Conservation (phyloP, 2,888 invertebrate genomes). For the Odontothrips loti region DNA sequence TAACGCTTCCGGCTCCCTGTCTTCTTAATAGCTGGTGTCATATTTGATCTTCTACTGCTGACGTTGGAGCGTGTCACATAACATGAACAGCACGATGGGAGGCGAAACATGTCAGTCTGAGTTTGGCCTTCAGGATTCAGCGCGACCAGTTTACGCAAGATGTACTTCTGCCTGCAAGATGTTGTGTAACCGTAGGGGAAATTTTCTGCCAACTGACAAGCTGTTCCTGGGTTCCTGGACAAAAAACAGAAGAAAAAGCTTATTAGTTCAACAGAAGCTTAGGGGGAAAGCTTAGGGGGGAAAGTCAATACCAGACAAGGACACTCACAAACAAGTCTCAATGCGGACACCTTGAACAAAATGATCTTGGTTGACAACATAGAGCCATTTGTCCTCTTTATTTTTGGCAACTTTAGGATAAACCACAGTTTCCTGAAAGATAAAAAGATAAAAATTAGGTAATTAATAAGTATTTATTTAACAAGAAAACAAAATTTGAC, state of each 20-base stretch:
- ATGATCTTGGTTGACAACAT: slow-evolving; percentile 62
- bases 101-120: slow-evolving; percentile 52
- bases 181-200: slow-evolving; percentile 52
- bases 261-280: neutral
- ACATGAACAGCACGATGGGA: slow-evolving; percentile 76
- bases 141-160: slow-evolving; percentile 54
- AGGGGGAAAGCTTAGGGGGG: neutral
- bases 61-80: slow-evolving; percentile 42
- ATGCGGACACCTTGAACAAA: slow-evolving; percentile 68
- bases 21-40: slow-evolving; percentile 21
- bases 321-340: slow-evolving; percentile 67
- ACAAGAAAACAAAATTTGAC: neutral
- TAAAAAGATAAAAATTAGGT: slow-evolving; percentile 27
- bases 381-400: slow-evolving; percentile 61
- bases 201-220: slow-evolving; percentile 52
- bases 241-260: neutral
- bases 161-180: slow-evolving; percentile 58
- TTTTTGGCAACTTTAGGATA: slow-evolving; percentile 60
- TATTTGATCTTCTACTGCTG: slow-evolving; percentile 34
- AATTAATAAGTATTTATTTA: neutral
- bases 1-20: neutral
- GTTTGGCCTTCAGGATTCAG: slow-evolving; percentile 50
- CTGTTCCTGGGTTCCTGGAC: slow-evolving; percentile 46
- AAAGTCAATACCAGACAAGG: too few species aligned
- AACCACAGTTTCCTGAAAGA: slow-evolving; percentile 50